These are phyloP conservation scores for Anarhynchus alexandrinus DNA, from an alignment of 2,113 vertebrate genomes.

Conservation along the genomic window DNA sequence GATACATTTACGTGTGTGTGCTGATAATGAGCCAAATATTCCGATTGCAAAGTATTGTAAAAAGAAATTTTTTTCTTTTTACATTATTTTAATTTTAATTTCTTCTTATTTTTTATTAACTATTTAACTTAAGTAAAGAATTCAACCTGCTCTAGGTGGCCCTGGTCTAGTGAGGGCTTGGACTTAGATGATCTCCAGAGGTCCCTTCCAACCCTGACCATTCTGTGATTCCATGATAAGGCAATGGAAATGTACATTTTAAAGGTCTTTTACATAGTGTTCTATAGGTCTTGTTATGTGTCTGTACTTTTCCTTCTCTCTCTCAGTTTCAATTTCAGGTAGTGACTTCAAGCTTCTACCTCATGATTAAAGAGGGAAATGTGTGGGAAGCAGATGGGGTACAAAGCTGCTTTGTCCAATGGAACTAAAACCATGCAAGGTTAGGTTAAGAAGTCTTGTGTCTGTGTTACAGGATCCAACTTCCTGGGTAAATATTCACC, in stretches of 20 bases:
- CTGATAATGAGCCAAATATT: not conserved
- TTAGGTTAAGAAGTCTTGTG: not conserved
- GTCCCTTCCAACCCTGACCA: too few relatives aligned
- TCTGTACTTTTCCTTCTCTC: not conserved
- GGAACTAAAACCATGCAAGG: not conserved
- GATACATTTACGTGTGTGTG: not conserved
- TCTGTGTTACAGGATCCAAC: slow-evolving; percentile 80
- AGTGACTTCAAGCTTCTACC: not conserved
- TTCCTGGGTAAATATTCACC: slow-evolving; percentile 92
- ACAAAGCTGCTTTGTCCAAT: not conserved
- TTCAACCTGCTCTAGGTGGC: too few relatives aligned
- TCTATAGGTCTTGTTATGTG: not conserved
- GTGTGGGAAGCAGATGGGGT: not conserved
- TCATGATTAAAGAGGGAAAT: rapidly evolving
- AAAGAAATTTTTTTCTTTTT: not conserved
- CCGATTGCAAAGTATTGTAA: not conserved
- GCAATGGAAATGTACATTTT: not conserved
- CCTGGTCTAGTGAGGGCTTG: too few relatives aligned
- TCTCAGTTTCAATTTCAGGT: not conserved
- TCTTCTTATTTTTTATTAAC: not conserved
- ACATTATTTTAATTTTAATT: not conserved
- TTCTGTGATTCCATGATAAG: not conserved
- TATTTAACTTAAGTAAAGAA: not conserved
- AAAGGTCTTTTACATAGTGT: not conserved
- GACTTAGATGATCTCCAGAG: too few relatives aligned